Evolutionary conservation across 1,140 invertebrate species (phyloP), one percentile per base, ranked within the genome.

Genomic region (Melitaea cinxia): DNA sequence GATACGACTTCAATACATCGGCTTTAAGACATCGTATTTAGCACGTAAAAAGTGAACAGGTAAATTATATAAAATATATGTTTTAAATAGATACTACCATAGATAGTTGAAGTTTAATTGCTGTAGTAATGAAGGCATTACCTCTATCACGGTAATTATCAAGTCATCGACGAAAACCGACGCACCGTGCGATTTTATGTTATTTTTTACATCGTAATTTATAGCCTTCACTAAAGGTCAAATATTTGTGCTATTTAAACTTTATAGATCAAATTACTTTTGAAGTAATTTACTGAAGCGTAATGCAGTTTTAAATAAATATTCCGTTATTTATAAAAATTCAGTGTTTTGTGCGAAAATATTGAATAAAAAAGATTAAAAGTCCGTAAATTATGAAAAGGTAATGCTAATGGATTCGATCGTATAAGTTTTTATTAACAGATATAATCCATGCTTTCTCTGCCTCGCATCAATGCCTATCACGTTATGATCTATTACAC

Each of bases 141-240:
- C 21, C 42, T 5, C 19, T 47, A 47, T 47, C 42, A 47, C 42
- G 14, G 14, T 17, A 47, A 47, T 47, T 47, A 47, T 47, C 42
- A 17, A 47, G 42, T 47, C 42, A 47, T 47, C 42, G 42, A 47
- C 42, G 42, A 47, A 47, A 47, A 47, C 37, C 42, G 39, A 45
- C 39, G 42, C 42, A 17, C 19, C 42, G 42, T 47, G 42, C 42
- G 9, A 47, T 47, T 6, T 12, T 21, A 47, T n/a, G 17, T 23
- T 47, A 47, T 47, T 47, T 47, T 45, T 47, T 47, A 23, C 19
- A 1, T 23, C 10, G 23, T 47, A 47, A 47, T 47, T 47, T 47
- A 47, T 47, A 23, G 42, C 6, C 42, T 21, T 47, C 4, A 14
- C 7, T 47, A 47, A 47, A 47, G 42, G 42, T 47, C 42, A 47